A percentile compares a stretch with the other conserved stretches of the same genome.
These are phyloP conservation scores for Steatocranus sp. DNA, from an alignment of 2,797 vertebrate genomes.

Conservation along the genomic window DNA sequence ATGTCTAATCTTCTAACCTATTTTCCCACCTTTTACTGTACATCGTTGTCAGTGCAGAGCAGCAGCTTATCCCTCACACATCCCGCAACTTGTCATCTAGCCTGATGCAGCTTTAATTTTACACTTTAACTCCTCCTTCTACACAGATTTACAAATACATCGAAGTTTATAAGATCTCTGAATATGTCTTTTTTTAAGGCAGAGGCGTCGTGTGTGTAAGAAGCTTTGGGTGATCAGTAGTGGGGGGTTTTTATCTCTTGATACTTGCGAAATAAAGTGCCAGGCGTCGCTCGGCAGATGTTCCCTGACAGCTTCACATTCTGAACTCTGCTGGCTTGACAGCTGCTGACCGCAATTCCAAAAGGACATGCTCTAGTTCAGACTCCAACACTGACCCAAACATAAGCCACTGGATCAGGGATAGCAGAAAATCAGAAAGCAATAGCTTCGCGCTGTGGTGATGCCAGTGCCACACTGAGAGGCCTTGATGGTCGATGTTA, in stretches of 20 bases:
- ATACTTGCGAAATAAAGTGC: slow-evolving; percentile 43
- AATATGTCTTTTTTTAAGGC: slow-evolving; percentile 28
- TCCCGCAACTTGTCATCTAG: slow-evolving; percentile 2
- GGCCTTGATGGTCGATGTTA: slow-evolving; percentile 9
- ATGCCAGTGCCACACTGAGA: slow-evolving; percentile 5
- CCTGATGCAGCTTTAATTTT: slow-evolving; percentile 15
- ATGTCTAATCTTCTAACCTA: slow-evolving; percentile 20
- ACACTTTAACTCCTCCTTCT: slow-evolving; percentile 5
- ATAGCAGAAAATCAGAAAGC: slow-evolving; percentile 45
- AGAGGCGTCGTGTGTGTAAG: not conserved
- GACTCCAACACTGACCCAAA: slow-evolving; percentile 55
- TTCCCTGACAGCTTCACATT: slow-evolving; percentile 52
- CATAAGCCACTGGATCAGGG: slow-evolving; percentile 62
- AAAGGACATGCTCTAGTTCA: slow-evolving; percentile 68
- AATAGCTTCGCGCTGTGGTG: slow-evolving; percentile 4
- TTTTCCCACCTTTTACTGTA: slow-evolving; percentile 7
- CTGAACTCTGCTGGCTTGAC: slow-evolving; percentile 54
- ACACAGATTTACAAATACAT: slow-evolving; percentile 30
- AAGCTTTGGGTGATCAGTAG: slow-evolving; percentile 25
- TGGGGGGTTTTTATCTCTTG: not conserved
- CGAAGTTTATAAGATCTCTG: slow-evolving; percentile 29
- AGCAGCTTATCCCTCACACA: slow-evolving; percentile 9
- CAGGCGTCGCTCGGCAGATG: slow-evolving; percentile 60
- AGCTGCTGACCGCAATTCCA: slow-evolving; percentile 76
- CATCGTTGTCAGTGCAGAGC: slow-evolving; percentile 3